Evolutionary conservation across 2,113 vertebrate genomes (phyloP).

Genomic region (Chrysemys picta): DNA sequence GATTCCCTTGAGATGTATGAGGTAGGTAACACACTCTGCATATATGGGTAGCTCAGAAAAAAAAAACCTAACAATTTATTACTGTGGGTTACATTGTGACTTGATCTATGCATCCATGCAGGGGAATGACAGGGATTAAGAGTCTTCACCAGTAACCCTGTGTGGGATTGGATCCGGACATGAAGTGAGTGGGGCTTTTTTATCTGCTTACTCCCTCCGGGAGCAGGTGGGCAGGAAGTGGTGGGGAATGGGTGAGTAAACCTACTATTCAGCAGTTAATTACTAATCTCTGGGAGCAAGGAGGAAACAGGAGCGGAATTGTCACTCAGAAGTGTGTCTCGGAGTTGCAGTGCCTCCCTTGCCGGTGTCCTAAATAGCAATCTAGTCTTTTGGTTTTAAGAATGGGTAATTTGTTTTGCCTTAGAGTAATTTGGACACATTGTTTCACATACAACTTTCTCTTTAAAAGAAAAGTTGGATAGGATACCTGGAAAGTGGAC

Average conservation of each 20-base stretch:
- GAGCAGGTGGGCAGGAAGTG: background rate
- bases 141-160: background rate
- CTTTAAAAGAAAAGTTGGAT: background rate
- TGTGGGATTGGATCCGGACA: background rate
- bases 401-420: background rate
- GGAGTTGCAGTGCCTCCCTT: background rate
- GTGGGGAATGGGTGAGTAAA: background rate
- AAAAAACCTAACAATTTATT: fast-evolving
- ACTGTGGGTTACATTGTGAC: background rate
- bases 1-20: background rate
- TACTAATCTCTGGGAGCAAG: background rate
- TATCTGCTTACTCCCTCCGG: background rate
- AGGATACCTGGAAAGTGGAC: background rate
- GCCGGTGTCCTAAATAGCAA: background rate
- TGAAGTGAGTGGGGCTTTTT: background rate
- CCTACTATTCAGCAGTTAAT: background rate
- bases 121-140: background rate
- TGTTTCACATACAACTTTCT: background rate
- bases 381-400: background rate
- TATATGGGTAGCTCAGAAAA: background rate
- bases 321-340: background rate
- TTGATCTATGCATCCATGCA: background rate
- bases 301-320: background rate
- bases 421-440: background rate
- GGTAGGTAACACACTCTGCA: background rate